Conservation (phyloP, 2,888 invertebrate species). For the Ditula angustiorana region DNA sequence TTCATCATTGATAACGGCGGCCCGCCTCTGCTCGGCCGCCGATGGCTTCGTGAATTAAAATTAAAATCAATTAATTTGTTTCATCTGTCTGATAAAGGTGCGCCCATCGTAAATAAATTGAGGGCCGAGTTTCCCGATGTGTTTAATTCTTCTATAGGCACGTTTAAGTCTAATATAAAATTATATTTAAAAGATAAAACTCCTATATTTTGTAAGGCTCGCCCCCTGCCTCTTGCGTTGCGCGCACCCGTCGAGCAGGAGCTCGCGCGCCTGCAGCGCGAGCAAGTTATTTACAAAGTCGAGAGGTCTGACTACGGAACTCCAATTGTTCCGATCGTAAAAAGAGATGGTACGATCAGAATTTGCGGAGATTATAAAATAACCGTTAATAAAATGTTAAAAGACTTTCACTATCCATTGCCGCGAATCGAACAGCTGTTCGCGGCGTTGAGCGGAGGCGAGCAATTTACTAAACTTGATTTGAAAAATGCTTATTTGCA, state of each 20-base stretch:
- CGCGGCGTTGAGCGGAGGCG: slow-evolving; percentile 41
- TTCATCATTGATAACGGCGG: slow-evolving; percentile 4
- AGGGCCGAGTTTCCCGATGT: slow-evolving; percentile 15
- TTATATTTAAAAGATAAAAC: slow-evolving; percentile 9
- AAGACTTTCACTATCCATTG: too few relatives aligned
- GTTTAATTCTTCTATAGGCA: not conserved
- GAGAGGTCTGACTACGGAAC: not conserved
- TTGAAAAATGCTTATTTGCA: slow-evolving; percentile 46
- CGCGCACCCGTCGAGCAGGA: slow-evolving; percentile 7
- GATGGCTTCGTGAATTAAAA: not conserved
- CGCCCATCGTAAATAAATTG: not conserved
- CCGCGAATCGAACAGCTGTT: slow-evolving; percentile 44
- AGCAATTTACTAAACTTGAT: slow-evolving; percentile 46
- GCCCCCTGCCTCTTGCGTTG: slow-evolving; percentile 14
- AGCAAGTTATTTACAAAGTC: slow-evolving; percentile 15
- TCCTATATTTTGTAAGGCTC: slow-evolving; percentile 17
- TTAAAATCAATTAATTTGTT: slow-evolving; percentile 4
- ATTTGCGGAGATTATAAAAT: slow-evolving; percentile 50
- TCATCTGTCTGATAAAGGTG: not conserved
- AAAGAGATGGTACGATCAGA: slow-evolving; percentile 5
- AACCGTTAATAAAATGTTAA: slow-evolving; percentile 45
- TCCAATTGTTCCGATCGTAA: slow-evolving; percentile 1
- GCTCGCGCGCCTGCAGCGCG: slow-evolving; percentile 2
- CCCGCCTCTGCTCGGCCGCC: slow-evolving; percentile 1
- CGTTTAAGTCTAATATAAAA: slow-evolving; percentile 5